Conservation (phyloP, 2,113 vertebrate species). For the Pollimyrus isidori region DNA sequence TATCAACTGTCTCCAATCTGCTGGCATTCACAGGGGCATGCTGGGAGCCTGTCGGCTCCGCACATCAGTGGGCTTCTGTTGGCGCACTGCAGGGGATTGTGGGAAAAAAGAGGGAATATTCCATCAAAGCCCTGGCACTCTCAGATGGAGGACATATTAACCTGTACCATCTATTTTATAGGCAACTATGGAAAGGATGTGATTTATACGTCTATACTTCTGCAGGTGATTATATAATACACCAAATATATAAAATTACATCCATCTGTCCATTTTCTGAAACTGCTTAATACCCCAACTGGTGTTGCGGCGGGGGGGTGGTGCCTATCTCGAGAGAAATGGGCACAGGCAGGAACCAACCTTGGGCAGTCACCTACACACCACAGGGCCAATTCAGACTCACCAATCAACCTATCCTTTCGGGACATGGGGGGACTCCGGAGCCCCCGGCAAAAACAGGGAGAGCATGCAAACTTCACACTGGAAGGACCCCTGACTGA, state of each 20-base stretch:
- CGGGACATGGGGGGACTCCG: too few relatives aligned
- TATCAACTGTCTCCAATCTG: not conserved
- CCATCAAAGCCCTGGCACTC: not conserved
- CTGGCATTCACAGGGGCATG: not conserved
- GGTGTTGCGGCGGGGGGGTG: too few relatives aligned
- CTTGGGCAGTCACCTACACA: too few relatives aligned
- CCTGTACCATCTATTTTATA: not conserved
- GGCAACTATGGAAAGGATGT: not conserved
- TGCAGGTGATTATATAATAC: not conserved
- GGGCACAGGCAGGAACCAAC: too few relatives aligned
- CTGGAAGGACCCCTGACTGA: too few relatives aligned
- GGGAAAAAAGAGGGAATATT: slow-evolving; percentile 13
- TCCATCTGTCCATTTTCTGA: too few relatives aligned
- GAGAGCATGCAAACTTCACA: too few relatives aligned
- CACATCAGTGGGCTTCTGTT: not conserved
- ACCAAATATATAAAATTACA: not conserved
- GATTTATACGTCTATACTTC: not conserved
- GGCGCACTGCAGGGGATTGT: not conserved
- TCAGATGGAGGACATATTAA: slow-evolving; percentile 3
- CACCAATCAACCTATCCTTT: too few relatives aligned
- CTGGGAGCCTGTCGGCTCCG: not conserved
- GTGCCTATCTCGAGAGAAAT: too few relatives aligned
- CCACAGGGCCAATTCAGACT: too few relatives aligned
- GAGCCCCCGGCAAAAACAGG: too few relatives aligned
- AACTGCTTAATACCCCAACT: too few relatives aligned